phyloP scores from a whole-genome alignment of 2,888 invertebrate species.

The Odontothrips loti region DNA sequence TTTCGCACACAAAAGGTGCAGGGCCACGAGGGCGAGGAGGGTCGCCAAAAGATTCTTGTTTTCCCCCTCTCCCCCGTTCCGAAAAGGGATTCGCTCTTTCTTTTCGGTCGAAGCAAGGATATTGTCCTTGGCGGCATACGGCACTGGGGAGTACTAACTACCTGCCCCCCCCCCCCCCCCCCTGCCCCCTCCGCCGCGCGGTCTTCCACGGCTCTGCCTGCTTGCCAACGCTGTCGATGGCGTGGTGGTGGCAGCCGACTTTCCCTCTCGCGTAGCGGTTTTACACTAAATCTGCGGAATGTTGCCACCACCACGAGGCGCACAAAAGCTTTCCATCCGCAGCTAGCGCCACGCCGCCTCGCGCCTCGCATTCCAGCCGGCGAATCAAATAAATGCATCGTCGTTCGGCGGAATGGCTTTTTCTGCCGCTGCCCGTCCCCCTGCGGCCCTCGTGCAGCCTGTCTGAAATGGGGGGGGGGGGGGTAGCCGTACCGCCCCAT shows the following conservation, averaged over 20 bases:
- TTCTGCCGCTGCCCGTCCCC: neutral
- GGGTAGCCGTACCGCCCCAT: neutral
- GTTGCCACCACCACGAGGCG: neutral
- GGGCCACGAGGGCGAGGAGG: neutral
- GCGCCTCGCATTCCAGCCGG: neutral
- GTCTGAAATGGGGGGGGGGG: neutral
- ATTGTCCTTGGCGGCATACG: too few relatives aligned
- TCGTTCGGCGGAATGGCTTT: too few relatives aligned
- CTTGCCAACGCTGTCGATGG: neutral
- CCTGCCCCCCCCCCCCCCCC: neutral
- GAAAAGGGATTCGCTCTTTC: too few relatives aligned
- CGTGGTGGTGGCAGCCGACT: neutral
- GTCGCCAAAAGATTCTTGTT: neutral
- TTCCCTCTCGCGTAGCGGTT: neutral
- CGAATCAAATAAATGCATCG: too few relatives aligned
- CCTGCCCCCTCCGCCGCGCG: neutral
- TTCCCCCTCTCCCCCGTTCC: neutral
- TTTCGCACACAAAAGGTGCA: neutral
- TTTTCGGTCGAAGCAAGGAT: too few relatives aligned
- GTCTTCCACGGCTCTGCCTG: neutral
- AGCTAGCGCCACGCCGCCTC: neutral
- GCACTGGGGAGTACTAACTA: neutral
- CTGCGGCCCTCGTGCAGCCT: neutral
- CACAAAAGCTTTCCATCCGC: neutral
- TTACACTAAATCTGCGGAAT: constrained; percentile 2